Percentiles rank a stretch among this genome's conserved stretches.
Evolutionary conservation across 2,113 vertebrate species (phyloP).

Genomic region (Progne subis): DNA sequence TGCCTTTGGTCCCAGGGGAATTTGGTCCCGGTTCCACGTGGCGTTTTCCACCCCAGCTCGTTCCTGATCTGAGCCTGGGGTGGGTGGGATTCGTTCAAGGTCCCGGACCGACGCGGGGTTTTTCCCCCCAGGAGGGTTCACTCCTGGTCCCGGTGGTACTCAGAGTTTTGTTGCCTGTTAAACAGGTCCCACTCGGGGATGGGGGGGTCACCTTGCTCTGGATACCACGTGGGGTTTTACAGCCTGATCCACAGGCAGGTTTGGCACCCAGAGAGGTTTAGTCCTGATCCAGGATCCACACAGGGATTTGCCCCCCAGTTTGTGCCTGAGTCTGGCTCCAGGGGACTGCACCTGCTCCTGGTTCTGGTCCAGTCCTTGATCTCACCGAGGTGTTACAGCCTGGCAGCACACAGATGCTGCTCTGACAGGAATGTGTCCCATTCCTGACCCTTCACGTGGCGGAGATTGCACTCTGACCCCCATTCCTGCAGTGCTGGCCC

Average conservation of each 20-base stretch:
- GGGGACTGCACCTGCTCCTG: not conserved
- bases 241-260: not conserved
- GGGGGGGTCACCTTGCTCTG: not conserved
- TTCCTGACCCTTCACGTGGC: not conserved
- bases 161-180: not conserved
- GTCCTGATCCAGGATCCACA: not conserved
- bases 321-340: too few relatives aligned
- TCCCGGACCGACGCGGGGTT: not conserved
- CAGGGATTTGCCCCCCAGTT: not conserved
- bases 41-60: not conserved
- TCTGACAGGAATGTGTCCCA: not conserved
- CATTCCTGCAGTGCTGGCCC: not conserved
- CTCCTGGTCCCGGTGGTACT: not conserved
- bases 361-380: not conserved
- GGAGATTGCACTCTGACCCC: not conserved
- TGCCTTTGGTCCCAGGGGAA: not conserved
- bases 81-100: not conserved
- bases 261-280: not conserved
- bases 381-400: not conserved
- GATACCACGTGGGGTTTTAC: not conserved
- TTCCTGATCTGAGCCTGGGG: not conserved
- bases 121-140: not conserved
- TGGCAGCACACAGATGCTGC: fast-evolving
- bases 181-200: not conserved
- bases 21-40: not conserved